Evolutionary conservation across 2,888 invertebrate species (phyloP), one percentile per base, ranked within the genome.

Genomic region (Strigamia transsilvanica): DNA sequence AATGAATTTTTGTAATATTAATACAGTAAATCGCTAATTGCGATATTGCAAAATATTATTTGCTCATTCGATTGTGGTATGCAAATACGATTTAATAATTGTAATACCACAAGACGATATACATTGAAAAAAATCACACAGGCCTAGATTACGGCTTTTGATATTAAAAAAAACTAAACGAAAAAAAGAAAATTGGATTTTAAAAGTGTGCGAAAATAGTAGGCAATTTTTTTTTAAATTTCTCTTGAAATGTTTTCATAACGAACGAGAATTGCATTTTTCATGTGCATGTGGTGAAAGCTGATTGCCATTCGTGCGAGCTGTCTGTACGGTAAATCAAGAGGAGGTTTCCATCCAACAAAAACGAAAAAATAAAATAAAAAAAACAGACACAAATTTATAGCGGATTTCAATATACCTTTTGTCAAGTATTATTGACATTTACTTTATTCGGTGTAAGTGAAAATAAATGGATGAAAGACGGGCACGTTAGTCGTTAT

Each of bases 391-490:
- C 21, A 27, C 10, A 61, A 21, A 66, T 66, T 73, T 73, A 9
- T 32, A n/a, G 32, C 32, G 73, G 73, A 73, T 73, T 73, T 73
- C 32, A 27, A 27, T 73, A 32, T 73, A 3, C 2, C 32, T 73
- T 73, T 73, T 73, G 73, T 73, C 73, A 13, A 73, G 73, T 73
- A 27, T 32, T 32, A 73, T 73, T 73, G 73, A 73, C 73, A 73
- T 66, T 21, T 15, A 6, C 23, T 46, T 4, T 15, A 15, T 46
- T 13, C 46, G n/a, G 56, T 18, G 21, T n/a, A 56, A 56, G n/a
- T 27, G n/a, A 73, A 27, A 51, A 51, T 15, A 51, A 51, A 51
- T 51, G n/a, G 18, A 51, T 7, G 18, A 51, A 51, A 1, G 15
- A 38, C 6, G 27, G 15, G 32, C 27, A 27, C 27, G 27, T 27